A percentile compares a stretch with the other conserved stretches of the same genome.
Conservation (phyloP, 2,888 invertebrate species). For the Elgonia sp. region DNA sequence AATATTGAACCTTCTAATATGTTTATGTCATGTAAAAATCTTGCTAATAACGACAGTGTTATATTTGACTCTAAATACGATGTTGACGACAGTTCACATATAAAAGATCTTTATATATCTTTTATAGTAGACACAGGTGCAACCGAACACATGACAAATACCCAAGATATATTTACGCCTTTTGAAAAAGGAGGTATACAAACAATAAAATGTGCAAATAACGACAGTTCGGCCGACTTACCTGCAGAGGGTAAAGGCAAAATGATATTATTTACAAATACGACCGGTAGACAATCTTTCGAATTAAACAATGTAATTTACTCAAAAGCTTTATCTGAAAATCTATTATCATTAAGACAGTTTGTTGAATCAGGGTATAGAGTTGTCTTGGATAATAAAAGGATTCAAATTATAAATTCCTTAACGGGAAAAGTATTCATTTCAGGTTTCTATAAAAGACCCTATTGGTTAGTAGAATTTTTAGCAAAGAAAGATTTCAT, state of each 20-base stretch:
- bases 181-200: slow-evolving; percentile 64
- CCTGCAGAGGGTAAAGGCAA: slow-evolving; percentile 75
- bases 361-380: neutral
- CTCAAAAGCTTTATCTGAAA: neutral
- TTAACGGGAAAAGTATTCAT: neutral
- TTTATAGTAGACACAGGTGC: slow-evolving; percentile 61
- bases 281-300: too few species aligned
- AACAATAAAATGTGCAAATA: slow-evolving; percentile 76
- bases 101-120: too few species aligned
- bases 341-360: neutral
- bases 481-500: too few species aligned
- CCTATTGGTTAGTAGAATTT: neutral
- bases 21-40: too few species aligned
- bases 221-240: slow-evolving; percentile 73
- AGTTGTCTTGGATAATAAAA: neutral
- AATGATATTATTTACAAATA: too few species aligned
- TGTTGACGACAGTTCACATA: too few species aligned
- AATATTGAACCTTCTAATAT: too few species aligned
- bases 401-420: neutral
- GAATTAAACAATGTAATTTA: neutral
- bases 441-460: neutral
- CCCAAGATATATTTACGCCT: slow-evolving; percentile 71
- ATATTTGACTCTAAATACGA: too few species aligned
- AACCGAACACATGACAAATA: slow-evolving; percentile 76
- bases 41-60: too few species aligned